Evolutionary conservation across 2,113 vertebrate species (phyloP), one percentile per base, ranked within the genome.

Genomic region (Caloenas nicobarica): DNA sequence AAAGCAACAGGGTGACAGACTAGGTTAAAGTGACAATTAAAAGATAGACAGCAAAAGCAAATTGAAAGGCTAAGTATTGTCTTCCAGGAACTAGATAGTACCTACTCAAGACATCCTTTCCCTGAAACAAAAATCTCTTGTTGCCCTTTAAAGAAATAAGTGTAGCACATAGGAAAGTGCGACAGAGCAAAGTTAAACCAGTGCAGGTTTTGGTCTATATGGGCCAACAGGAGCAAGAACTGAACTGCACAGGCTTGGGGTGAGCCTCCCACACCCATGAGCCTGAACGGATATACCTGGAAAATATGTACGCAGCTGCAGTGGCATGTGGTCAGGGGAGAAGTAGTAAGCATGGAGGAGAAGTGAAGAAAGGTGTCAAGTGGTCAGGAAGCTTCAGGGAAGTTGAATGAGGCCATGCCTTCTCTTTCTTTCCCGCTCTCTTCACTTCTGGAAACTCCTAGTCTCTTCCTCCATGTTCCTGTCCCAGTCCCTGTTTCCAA

Each of bases 231-330:
- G 21, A 72, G 13, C 11, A 60, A 42, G 26, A 40, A 44, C 6
- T 2, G 2, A 93, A 71, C 9, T 61, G 5, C 25, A 14, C 6
- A 1, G 16, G 7, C 3, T 66, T 81, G 12, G 13, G 2, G 10
- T 24, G 10, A 87, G 5, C 18, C 24, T 54, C 10, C 5, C 8
- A 2, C 7, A 36, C 2, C 11, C 3, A 1, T 0, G 0, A 9
- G 5, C 7, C 40, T 73, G 29, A 36, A 21, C 1, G 7, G 38
- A 54, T 36, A 84, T 87, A 57, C 26, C 29, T 1, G 1, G 50
- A 86, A 51, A 86, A 69, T 3, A 4, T 29, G 6, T 26, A 50
- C 12, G 2, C 31, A n/a, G 4, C 15, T 66, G 34, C 58, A 22
- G 16, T 18, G 0, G 1, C 18, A 8, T 16, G 11, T 11, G 40